Conservation (phyloP, 2,888 invertebrate genomes). For the Stenchaetothrips biformis region DNA sequence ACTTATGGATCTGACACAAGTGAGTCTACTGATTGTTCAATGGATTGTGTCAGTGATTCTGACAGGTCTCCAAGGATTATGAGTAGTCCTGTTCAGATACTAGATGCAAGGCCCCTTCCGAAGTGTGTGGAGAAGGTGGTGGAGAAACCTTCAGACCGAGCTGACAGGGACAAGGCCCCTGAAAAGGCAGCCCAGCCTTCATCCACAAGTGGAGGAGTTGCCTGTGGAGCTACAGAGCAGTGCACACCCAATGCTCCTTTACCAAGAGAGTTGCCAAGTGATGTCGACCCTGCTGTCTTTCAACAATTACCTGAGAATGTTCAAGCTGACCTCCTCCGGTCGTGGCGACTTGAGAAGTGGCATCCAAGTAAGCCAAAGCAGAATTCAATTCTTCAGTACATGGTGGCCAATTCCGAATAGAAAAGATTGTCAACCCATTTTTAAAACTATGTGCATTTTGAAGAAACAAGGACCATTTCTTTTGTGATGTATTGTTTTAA, state of each 20-base stretch:
- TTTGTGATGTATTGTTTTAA: not conserved
- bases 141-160: not conserved
- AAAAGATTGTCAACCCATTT: not conserved
- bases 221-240: not conserved
- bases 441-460: not conserved
- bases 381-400: not conserved
- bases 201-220: not conserved
- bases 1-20: constrained; percentile 2
- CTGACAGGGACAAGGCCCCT: not conserved
- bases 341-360: not conserved
- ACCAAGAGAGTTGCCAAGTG: not conserved
- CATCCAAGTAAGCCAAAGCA: not conserved
- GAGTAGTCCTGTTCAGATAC: not conserved
- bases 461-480: not conserved
- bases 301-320: constrained; percentile 9
- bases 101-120: not conserved
- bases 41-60: constrained; percentile 6
- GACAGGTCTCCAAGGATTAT: not conserved
- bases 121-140: not conserved
- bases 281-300: not conserved
- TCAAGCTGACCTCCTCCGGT: not conserved
- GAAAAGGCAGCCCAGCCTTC: not conserved
- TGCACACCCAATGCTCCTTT: not conserved
- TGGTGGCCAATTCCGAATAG: not conserved
- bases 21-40: constrained; percentile 16